Conservation (phyloP, 2,113 vertebrate genomes). For the Petrocephalus microphthalmus region DNA sequence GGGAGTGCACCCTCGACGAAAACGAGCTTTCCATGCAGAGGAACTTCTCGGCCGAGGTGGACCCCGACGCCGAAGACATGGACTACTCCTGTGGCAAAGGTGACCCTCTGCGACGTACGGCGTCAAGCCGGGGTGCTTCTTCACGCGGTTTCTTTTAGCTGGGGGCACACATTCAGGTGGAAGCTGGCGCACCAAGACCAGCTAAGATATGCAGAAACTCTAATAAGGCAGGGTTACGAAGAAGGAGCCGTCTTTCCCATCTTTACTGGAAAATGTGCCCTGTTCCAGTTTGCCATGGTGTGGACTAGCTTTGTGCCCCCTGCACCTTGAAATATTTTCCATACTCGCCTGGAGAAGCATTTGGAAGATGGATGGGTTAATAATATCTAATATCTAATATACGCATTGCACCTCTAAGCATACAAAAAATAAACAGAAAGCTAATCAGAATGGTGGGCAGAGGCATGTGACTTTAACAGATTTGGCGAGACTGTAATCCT, state of each 20-base stretch:
- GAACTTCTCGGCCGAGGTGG: slow-evolving; percentile 64
- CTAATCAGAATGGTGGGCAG: neutral
- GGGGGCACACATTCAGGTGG: neutral
- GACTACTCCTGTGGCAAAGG: slow-evolving; percentile 77
- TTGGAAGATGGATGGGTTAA: neutral
- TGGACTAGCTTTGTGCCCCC: neutral
- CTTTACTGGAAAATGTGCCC: neutral
- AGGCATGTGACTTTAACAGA: neutral
- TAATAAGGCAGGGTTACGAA: neutral
- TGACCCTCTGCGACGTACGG: slow-evolving; percentile 39
- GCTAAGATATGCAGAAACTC: neutral
- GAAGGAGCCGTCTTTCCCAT: neutral
- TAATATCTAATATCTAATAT: neutral
- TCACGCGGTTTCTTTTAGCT: neutral
- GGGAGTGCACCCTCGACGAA: slow-evolving; percentile 65
- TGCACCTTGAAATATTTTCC: neutral
- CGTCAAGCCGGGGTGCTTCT: neutral
- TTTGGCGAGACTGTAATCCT: neutral
- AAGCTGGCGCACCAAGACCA: neutral
- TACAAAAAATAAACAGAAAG: neutral
- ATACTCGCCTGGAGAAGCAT: neutral
- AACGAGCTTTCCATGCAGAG: slow-evolving; percentile 71
- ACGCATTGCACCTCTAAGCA: neutral
- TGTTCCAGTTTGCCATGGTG: neutral
- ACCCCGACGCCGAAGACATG: slow-evolving; percentile 69